Percentiles rank a stretch among this genome's conserved stretches.
Conservation (phyloP, 2,888 invertebrate species). For the Nemotelus nigrinus region DNA sequence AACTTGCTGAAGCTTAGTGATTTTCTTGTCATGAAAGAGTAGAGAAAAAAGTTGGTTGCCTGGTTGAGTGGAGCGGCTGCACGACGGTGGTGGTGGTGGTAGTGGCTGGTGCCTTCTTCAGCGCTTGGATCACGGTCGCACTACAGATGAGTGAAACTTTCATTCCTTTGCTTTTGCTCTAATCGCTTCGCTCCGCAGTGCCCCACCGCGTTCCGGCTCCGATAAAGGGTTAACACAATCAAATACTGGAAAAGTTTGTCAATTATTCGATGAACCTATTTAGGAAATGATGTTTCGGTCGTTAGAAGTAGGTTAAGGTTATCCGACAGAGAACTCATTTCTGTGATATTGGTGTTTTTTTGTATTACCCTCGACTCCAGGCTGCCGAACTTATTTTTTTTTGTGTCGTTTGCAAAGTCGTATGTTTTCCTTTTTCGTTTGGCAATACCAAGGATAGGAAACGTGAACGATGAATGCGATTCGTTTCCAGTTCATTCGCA, state of each 20-base stretch:
- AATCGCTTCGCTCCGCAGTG: not conserved
- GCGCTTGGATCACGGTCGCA: not conserved
- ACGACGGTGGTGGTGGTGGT: not conserved
- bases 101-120: not conserved
- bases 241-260: conserved; percentile 38
- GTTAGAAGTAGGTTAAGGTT: conserved; percentile 33
- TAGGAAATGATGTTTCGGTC: conserved; percentile 35
- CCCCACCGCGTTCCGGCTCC: not conserved
- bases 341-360: not conserved
- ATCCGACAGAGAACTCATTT: not conserved
- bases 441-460: too few species aligned
- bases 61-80: not conserved
- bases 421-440: not conserved
- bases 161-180: not conserved
- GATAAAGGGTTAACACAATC: conserved; percentile 30
- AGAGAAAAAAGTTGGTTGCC: conserved; percentile 29
- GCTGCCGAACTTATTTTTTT: not conserved
- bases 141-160: not conserved
- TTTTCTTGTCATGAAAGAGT: not conserved
- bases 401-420: not conserved
- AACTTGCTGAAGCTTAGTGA: conserved; percentile 44
- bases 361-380: not conserved
- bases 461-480: not conserved
- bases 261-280: conserved; percentile 39
- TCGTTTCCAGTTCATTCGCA: conserved; percentile 27